Base-by-base conservation (phyloP, 2,888 invertebrate genomes). In the Drosophila hawaiiensis region DNA sequence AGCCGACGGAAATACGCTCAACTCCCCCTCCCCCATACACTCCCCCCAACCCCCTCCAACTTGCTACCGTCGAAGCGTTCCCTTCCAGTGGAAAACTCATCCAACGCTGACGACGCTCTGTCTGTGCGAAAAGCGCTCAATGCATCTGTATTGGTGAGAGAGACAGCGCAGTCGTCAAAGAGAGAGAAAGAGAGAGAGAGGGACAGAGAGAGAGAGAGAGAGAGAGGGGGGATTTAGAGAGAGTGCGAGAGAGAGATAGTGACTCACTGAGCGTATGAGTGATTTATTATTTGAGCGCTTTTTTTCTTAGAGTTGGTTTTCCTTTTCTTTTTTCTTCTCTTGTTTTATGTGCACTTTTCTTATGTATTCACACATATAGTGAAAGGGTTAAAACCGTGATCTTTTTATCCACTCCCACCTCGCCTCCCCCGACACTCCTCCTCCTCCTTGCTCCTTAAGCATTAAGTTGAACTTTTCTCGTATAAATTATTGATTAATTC, bases 321-420 rank as follows among this genome's bases (percentile, higher is more conserved):
- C 7, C 47, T 25, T 47, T 47, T 25, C 9, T 80, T 22, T 47
- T 61, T 70, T 76, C 25, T 29, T n/a, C 28, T 50, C 9, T 37
- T 19, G 37, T 79, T 64, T 74, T 76, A 73, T 72, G 58, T 63
- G 53, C 56, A 66, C 56, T 75, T 67, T 70, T 78, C 70, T 76
- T 79, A 81, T 78, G 67, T 77, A 83, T 69, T 84, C 79, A 59
- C 62, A 63, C 82, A 80, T 79, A 77, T 81, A 85, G 84, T 86
- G 85, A 86, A 88, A 88, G 86, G 88, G 88, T 86, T 86, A 86
- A 86, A 88, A 86, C 88, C 85, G 79, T 83, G 85, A 88, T 84
- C 84, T 81, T 76, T 67, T 66, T 64, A 39, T 58, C 58, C 66
- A 65, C 39, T 61, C 62, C 61, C 14, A 29, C 33, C 19, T 22